Base-by-base conservation (phyloP, 2,113 vertebrate species). In the Ammodytes dubius region DNA sequence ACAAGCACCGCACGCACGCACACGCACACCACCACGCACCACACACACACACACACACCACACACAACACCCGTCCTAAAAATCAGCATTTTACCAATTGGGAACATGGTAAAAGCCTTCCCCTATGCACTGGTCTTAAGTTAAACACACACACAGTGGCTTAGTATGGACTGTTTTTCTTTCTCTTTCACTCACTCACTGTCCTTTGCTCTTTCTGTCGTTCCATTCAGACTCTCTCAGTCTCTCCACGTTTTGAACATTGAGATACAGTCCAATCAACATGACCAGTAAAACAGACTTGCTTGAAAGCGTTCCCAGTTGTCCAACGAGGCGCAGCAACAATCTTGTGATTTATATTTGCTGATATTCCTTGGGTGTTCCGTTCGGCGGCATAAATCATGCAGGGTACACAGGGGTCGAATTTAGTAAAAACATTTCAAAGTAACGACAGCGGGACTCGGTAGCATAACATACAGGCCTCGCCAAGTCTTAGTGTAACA, bases 341-440 rank as follows among this genome's bases (percentile, higher is more conserved):
- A 0, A 40, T 61, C 27, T 0, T 12, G 9, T 45, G 65, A 80
- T 58, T 63, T 65, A 17, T 37, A 27, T 1, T 1, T 2, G 53
- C 17, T 52, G 2, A 83, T 64, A 13, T 72, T n/a, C 45, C 45
- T 37, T 10, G 46, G 64, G 52, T 45, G 58, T 8, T 70, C 76
- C 40, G 58, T 8, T 70, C 76, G 60, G 49, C 13, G 17, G 77
- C 50, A 53, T 79, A 70, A 60, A 76, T 75, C 11, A 0, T 47
- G 13, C 0, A 2, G 50, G 43, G 11, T 46, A 19, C 54, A 19
- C 65, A 49, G n/a, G 43, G 47, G 56, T 42, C 40, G n/a, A n/a
- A 47, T 73, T 60, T 78, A 3, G 70, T 17, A 6, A 64, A 81
- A 73, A 84, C 77, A 73, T 85, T 84, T 76, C 17, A 80, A 70